Percentiles rank a stretch among this genome's conserved stretches.
phyloP scores from a whole-genome alignment of 2,113 vertebrate species.

The Echinops telfairi region DNA sequence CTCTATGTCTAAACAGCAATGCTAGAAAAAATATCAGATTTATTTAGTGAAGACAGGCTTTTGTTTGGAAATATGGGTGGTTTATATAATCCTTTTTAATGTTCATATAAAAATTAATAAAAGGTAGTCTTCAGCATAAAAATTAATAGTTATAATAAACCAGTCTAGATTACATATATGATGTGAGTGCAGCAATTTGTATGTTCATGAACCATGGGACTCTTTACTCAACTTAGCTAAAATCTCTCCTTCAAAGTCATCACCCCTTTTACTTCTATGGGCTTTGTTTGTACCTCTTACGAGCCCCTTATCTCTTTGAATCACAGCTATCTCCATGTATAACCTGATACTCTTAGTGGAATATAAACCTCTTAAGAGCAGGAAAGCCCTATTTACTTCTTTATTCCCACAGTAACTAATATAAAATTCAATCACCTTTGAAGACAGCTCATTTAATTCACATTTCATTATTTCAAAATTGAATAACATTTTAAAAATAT shows the following conservation, averaged over 20 bases:
- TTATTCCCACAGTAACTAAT: constrained; percentile 54
- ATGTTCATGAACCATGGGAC: constrained; percentile 28
- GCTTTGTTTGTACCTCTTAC: constrained; percentile 26
- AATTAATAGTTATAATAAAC: neutral
- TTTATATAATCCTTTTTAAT: constrained; percentile 53
- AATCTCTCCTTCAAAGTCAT: constrained; percentile 27
- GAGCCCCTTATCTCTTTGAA: neutral
- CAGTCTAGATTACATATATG: neutral
- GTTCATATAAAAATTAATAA: constrained; percentile 28
- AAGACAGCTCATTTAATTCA: constrained; percentile 64
- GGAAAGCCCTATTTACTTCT: neutral
- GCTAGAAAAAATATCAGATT: constrained; percentile 31
- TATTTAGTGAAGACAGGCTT: constrained; percentile 53
- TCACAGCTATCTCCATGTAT: constrained; percentile 25
- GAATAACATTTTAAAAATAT: constrained; percentile 57
- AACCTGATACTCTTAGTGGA: constrained; percentile 48
- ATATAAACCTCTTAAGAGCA: constrained; percentile 51
- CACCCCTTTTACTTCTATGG: constrained; percentile 9
- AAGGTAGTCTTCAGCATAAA: neutral
- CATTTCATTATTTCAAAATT: constrained; percentile 65
- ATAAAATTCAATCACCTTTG: constrained; percentile 52
- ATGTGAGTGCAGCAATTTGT: neutral
- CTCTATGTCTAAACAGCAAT: constrained; percentile 5
- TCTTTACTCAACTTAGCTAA: constrained; percentile 59
- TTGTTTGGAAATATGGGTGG: constrained; percentile 30